A percentile compares a stretch with the other conserved stretches of the same genome.
Evolutionary conservation across 2,113 vertebrate species (phyloP).

Genomic region (Amphiprion percula): DNA sequence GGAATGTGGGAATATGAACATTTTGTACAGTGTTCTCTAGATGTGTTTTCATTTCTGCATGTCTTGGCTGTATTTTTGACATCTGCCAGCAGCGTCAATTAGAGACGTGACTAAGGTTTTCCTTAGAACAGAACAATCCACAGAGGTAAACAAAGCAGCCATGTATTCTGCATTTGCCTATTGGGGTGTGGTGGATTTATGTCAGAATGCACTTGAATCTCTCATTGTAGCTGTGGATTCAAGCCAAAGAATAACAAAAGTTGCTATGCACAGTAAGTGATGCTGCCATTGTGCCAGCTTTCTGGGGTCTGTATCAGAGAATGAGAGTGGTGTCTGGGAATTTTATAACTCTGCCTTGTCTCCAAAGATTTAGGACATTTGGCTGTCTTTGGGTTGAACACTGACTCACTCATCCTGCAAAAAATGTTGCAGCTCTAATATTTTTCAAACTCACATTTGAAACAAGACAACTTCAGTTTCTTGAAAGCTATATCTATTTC

Average conservation of each 20-base stretch:
- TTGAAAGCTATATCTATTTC: not conserved
- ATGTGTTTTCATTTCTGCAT: not conserved
- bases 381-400: slow-evolving; percentile 12
- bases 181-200: not conserved
- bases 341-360: slow-evolving; percentile 23
- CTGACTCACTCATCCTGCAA: slow-evolving; percentile 34
- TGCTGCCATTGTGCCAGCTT: not conserved
- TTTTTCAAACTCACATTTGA: not conserved
- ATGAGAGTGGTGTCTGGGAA: slow-evolving; percentile 6
- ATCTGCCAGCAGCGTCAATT: slow-evolving; percentile 1
- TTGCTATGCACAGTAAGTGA: not conserved
- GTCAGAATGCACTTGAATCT: not conserved
- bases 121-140: not conserved
- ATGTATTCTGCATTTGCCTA: not conserved
- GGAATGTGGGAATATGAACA: not conserved
- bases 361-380: slow-evolving; percentile 39
- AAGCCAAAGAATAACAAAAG: slow-evolving; percentile 1
- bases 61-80: not conserved
- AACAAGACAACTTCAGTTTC: not conserved
- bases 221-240: not conserved
- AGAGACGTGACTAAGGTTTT: not conserved
- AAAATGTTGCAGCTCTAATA: slow-evolving; percentile 2
- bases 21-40: not conserved
- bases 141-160: not conserved
- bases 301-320: not conserved